A percentile compares a stretch with the other conserved stretches of the same genome.
These are phyloP conservation scores for Montipora cactus DNA, from an alignment of 64 coral and sea anemone genomes.

Conservation along the genomic window DNA sequence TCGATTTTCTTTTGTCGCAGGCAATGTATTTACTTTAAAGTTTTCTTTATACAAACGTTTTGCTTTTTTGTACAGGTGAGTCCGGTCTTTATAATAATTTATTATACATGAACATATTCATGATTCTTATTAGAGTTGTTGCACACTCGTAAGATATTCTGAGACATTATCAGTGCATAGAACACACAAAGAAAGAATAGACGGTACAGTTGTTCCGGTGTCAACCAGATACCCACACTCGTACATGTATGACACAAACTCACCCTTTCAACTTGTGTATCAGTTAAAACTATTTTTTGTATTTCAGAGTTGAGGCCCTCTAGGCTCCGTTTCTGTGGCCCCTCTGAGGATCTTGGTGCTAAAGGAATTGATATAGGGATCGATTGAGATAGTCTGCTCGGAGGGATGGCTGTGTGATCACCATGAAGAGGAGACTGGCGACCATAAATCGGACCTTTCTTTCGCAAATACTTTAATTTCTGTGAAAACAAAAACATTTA, in stretches of 20 bases:
- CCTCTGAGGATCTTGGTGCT: slow-evolving; percentile 64
- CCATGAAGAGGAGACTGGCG: slow-evolving; percentile 92
- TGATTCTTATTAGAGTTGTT: too few species aligned
- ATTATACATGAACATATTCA: too few species aligned
- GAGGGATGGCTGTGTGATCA: slow-evolving; percentile 85
- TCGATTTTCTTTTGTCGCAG: too few species aligned
- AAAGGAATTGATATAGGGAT: slow-evolving; percentile 91
- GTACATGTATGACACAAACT: not conserved
- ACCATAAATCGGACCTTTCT: slow-evolving; percentile 87
- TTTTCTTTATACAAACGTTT: too few species aligned
- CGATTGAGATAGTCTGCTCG: slow-evolving; percentile 68
- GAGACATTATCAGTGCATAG: too few species aligned
- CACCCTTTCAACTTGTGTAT: slow-evolving; percentile 62
- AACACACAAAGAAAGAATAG: too few species aligned
- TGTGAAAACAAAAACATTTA: slow-evolving; percentile 1
- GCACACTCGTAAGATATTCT: too few species aligned
- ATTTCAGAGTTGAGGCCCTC: slow-evolving; percentile 94
- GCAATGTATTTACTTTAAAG: too few species aligned
- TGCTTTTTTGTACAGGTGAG: too few species aligned
- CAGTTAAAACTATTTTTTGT: slow-evolving; percentile 78
- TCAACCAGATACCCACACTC: too few species aligned
- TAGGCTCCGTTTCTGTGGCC: slow-evolving; percentile 78
- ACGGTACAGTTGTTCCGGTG: too few species aligned
- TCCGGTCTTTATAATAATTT: too few species aligned
- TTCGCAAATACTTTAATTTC: slow-evolving; percentile 92